phyloP scores from a whole-genome alignment of 2,888 invertebrate species.

The Nemoura dubitans region DNA sequence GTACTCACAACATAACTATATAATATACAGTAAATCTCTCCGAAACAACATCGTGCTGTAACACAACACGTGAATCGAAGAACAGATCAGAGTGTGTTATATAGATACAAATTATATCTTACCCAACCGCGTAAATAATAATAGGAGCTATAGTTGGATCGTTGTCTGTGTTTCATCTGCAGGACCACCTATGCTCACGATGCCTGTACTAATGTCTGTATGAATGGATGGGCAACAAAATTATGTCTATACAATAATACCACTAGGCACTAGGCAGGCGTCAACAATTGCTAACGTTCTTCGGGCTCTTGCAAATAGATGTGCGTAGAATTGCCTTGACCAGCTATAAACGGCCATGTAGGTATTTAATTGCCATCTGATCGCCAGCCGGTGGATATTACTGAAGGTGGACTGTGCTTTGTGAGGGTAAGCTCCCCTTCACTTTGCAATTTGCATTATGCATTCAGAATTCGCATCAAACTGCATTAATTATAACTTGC shows the following conservation, averaged over 20 bases:
- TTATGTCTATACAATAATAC: not conserved
- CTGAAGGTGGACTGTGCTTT: not conserved
- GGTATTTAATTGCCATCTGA: not conserved
- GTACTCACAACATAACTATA: too few species aligned
- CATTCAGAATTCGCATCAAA: not conserved
- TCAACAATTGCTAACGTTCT: not conserved
- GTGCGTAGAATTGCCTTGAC: not conserved
- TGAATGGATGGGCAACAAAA: not conserved
- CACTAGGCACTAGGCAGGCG: not conserved
- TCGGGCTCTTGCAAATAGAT: not conserved
- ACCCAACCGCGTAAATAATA: too few species aligned
- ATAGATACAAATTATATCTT: too few species aligned
- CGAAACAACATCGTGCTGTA: not conserved
- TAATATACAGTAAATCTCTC: not conserved
- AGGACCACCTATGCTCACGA: too few species aligned
- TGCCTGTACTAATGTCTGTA: too few species aligned
- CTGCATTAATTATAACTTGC: too few species aligned
- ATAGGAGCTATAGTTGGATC: too few species aligned
- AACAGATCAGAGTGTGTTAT: too few species aligned
- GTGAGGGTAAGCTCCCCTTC: not conserved
- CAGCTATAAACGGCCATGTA: not conserved
- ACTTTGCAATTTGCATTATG: not conserved
- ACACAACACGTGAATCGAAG: too few species aligned
- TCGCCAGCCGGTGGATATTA: not conserved
- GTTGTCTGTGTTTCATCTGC: too few species aligned